Percentiles rank a stretch among this genome's conserved stretches.
These are phyloP conservation scores for Aldrovandia affinis DNA, from an alignment of 2,797 vertebrate species.

Conservation along the genomic window DNA sequence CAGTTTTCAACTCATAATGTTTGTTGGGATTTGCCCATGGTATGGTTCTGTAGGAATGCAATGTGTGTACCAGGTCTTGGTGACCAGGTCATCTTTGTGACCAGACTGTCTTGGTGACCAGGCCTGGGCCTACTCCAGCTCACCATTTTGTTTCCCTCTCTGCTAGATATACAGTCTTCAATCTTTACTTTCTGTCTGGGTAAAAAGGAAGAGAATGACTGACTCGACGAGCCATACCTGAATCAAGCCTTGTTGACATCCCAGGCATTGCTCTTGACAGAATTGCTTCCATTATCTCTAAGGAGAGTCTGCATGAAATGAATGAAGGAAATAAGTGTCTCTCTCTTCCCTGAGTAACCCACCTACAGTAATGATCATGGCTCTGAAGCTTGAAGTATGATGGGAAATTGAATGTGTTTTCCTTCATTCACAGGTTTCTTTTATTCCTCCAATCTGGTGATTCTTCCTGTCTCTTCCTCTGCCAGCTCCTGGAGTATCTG, in stretches of 20 bases:
- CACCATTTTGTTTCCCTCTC: no score
- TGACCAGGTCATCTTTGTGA: no score
- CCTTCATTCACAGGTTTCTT: background rate
- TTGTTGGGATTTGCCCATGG: no score
- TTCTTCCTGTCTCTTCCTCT: background rate
- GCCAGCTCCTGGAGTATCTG: background rate
- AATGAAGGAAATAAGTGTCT: background rate
- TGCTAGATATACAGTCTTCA: background rate
- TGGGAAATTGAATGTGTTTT: background rate
- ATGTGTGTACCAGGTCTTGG: no score
- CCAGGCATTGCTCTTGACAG: background rate
- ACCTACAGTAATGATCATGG: background rate
- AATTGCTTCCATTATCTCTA: slow-evolving; percentile 23
- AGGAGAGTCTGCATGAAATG: background rate
- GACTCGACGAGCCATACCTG: background rate
- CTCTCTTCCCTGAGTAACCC: background rate
- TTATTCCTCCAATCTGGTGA: background rate
- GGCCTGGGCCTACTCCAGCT: no score
- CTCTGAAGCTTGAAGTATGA: background rate
- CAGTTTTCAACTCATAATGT: no score
- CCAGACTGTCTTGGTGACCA: no score
- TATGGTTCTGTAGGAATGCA: no score
- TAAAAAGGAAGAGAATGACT: background rate
- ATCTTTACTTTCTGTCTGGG: background rate
- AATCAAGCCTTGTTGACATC: background rate